These are phyloP conservation scores for Elanus axillaris DNA, from an alignment of 2,113 vertebrate genomes.

Conservation along the genomic window DNA sequence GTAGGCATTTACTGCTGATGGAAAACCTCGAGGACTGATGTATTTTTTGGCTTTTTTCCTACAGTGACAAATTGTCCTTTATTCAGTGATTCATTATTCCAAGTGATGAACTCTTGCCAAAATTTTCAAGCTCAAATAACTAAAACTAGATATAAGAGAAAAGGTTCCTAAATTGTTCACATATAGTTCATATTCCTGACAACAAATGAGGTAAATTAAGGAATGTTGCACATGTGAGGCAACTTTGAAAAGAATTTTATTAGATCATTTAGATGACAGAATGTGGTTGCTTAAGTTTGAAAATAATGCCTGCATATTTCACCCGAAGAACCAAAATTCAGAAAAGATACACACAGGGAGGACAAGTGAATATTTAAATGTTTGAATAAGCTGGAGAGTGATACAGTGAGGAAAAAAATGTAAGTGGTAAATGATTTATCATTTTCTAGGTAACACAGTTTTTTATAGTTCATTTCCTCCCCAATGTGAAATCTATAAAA, in stretches of 20 bases:
- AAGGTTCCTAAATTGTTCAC: neutral
- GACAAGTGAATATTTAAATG: slow-evolving; percentile 27
- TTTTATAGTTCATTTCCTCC: slow-evolving; percentile 66
- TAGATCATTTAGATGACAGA: neutral
- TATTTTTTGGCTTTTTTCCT: neutral
- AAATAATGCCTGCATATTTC: neutral
- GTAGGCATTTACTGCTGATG: neutral
- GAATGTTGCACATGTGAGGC: neutral
- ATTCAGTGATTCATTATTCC: slow-evolving; percentile 11
- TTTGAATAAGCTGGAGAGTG: slow-evolving; percentile 28
- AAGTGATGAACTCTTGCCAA: slow-evolving; percentile 25
- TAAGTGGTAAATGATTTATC: slow-evolving; percentile 46
- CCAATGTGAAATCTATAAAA: slow-evolving; percentile 63
- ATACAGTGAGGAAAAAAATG: neutral
- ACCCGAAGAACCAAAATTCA: slow-evolving; percentile 11
- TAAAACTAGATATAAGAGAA: neutral
- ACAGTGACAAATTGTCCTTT: slow-evolving; percentile 7
- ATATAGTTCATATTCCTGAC: neutral
- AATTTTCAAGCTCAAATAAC: slow-evolving; percentile 3
- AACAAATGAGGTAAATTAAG: slow-evolving; percentile 22
- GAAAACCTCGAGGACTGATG: neutral
- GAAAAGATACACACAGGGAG: neutral
- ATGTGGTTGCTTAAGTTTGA: neutral
- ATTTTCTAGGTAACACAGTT: slow-evolving; percentile 51
- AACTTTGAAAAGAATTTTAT: slow-evolving; percentile 18